A percentile compares a stretch with the other conserved stretches of the same genome.
Conservation (phyloP, 2,797 vertebrate species). For the Anabacerthia variegaticeps region DNA sequence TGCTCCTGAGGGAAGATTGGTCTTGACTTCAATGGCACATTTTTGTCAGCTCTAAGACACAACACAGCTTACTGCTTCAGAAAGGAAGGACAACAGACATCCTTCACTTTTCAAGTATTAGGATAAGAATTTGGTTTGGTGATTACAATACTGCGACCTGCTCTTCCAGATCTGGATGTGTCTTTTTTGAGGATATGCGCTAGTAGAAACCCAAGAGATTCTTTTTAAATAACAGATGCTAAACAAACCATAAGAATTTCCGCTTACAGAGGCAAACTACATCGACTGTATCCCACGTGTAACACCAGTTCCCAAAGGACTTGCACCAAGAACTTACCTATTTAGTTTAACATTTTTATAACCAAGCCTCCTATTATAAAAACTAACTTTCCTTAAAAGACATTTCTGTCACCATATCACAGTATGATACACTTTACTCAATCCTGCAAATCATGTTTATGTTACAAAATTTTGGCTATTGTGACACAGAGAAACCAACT, state of each 20-base stretch:
- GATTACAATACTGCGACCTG: background rate
- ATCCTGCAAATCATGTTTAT: background rate
- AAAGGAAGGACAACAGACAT: background rate
- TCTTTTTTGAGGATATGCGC: background rate
- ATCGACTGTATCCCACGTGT: background rate
- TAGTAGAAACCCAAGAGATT: background rate
- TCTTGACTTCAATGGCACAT: background rate
- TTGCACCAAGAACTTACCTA: background rate
- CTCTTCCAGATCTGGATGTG: background rate
- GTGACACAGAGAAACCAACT: background rate
- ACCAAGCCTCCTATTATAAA: background rate
- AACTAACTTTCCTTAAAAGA: background rate
- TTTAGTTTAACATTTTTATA: background rate
- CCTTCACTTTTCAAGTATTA: background rate
- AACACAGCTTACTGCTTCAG: background rate
- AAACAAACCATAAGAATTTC: background rate
- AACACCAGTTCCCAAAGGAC: background rate
- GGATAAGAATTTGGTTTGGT: background rate
- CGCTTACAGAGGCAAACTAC: background rate
- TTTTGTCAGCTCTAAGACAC: background rate
- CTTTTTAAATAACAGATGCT: background rate
- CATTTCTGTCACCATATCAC: background rate
- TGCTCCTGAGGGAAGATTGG: background rate
- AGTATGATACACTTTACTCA: background rate
- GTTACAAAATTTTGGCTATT: background rate